phyloP scores from a whole-genome alignment of 2,888 invertebrate genomes.

The Rhagonycha fulva region DNA sequence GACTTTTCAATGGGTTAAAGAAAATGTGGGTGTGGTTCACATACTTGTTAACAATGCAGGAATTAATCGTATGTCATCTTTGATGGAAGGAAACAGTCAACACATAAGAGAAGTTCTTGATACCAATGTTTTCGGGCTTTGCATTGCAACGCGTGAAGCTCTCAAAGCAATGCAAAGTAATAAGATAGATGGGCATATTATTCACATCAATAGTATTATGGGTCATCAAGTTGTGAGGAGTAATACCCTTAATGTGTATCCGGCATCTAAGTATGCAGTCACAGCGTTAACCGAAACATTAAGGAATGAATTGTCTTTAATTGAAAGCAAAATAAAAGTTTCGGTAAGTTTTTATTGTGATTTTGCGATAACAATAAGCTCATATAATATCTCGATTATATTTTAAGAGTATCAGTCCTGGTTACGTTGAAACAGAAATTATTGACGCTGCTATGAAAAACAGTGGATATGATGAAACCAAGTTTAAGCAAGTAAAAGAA shows the following conservation, averaged over 20 bases:
- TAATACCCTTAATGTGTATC: slow-evolving; percentile 49
- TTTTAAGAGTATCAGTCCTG: slow-evolving; percentile 43
- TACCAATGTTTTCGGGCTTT: slow-evolving; percentile 16
- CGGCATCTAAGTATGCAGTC: slow-evolving; percentile 56
- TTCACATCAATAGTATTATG: slow-evolving; percentile 25
- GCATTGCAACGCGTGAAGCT: slow-evolving; percentile 15
- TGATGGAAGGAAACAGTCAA: neutral
- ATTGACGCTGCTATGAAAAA: neutral
- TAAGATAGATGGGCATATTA: neutral
- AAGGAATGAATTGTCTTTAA: slow-evolving; percentile 52
- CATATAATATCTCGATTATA: neutral
- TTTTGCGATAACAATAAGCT: neutral
- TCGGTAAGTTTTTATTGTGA: neutral
- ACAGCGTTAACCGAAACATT: slow-evolving; percentile 55
- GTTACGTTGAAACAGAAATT: slow-evolving; percentile 36
- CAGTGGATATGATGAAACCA: neutral
- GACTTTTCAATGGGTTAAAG: slow-evolving; percentile 5
- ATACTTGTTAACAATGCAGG: slow-evolving; percentile 4
- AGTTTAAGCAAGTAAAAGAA: neutral
- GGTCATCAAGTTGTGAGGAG: slow-evolving; percentile 41
- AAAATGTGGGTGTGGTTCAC: slow-evolving; percentile 1
- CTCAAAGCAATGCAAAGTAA: neutral
- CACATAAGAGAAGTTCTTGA: slow-evolving; percentile 3
- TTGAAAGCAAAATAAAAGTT: neutral
- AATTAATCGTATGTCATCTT: neutral